These are phyloP conservation scores for Numida meleagris DNA, from an alignment of 2,113 vertebrate genomes.

Conservation along the genomic window DNA sequence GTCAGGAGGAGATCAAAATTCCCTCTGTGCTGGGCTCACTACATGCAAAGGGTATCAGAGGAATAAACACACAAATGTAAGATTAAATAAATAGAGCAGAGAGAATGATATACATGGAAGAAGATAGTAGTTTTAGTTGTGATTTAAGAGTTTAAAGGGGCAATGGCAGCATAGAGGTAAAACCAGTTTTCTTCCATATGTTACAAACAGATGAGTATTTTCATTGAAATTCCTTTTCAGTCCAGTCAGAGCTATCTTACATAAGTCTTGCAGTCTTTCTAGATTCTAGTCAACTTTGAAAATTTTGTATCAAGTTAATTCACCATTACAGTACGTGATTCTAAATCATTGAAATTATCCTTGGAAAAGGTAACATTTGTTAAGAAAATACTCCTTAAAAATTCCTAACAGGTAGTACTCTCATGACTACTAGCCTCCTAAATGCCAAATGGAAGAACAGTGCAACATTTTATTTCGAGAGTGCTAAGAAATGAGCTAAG, in stretches of 20 bases:
- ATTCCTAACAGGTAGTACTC: background rate
- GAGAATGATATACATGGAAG: background rate
- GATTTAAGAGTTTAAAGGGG: background rate
- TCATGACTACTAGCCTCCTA: background rate
- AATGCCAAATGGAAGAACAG: background rate
- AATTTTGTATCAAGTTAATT: background rate
- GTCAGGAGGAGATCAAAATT: conserved; percentile 9
- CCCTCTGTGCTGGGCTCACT: background rate
- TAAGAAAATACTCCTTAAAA: background rate
- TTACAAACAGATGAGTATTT: conserved; percentile 7
- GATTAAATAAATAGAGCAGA: conserved; percentile 20
- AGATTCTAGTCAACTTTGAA: background rate
- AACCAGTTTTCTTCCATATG: background rate
- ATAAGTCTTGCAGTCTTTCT: conserved; percentile 1
- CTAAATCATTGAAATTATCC: background rate
- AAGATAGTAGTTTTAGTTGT: background rate
- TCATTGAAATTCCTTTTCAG: background rate
- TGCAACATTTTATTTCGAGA: background rate
- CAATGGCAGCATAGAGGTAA: background rate
- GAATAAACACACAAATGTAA: background rate
- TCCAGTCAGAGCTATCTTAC: background rate
- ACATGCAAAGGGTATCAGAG: background rate
- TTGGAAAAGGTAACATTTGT: background rate
- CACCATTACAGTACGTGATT: background rate
- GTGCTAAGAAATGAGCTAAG: background rate